These are phyloP conservation scores for Oceanodroma leucorhoa DNA, from an alignment of 2,797 vertebrate genomes.

Conservation along the genomic window DNA sequence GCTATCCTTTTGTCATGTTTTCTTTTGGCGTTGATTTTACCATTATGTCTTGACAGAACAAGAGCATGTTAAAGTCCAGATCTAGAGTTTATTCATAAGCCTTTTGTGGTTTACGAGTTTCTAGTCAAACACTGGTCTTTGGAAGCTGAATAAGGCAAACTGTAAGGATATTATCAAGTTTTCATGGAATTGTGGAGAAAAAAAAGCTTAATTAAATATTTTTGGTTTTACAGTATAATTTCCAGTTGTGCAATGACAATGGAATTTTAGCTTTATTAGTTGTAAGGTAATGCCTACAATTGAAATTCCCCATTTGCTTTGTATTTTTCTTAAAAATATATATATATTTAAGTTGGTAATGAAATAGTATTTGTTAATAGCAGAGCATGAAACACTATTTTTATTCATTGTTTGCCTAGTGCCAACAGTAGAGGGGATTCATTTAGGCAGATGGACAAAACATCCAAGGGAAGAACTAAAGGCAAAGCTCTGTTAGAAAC, in stretches of 20 bases:
- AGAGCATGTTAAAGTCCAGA: constrained; percentile 22
- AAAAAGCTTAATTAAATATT: constrained; percentile 24
- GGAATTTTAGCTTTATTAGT: constrained; percentile 1
- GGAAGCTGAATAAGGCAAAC: constrained; percentile 25
- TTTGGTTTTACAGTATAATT: constrained; percentile 29
- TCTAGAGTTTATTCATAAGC: constrained; percentile 32
- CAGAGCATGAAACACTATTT: background rate
- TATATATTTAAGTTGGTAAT: background rate
- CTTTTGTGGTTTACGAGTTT: background rate
- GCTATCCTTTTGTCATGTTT: constrained; percentile 30
- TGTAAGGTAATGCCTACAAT: background rate
- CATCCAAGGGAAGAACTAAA: background rate
- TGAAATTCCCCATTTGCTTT: background rate
- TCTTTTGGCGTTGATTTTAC: background rate
- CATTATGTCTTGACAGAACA: constrained; percentile 29
- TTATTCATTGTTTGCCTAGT: background rate
- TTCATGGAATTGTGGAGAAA: constrained; percentile 32
- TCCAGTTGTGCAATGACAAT: background rate
- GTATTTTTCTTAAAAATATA: background rate
- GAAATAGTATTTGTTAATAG: background rate
- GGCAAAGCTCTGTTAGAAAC: background rate
- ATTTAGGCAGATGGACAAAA: background rate
- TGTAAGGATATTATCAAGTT: constrained; percentile 9
- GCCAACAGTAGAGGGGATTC: background rate
- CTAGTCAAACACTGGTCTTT: constrained; percentile 8